A percentile compares a stretch with the other conserved stretches of the same genome.
Evolutionary conservation across 2,113 vertebrate genomes (phyloP).

Genomic region (Setophaga petechia): DNA sequence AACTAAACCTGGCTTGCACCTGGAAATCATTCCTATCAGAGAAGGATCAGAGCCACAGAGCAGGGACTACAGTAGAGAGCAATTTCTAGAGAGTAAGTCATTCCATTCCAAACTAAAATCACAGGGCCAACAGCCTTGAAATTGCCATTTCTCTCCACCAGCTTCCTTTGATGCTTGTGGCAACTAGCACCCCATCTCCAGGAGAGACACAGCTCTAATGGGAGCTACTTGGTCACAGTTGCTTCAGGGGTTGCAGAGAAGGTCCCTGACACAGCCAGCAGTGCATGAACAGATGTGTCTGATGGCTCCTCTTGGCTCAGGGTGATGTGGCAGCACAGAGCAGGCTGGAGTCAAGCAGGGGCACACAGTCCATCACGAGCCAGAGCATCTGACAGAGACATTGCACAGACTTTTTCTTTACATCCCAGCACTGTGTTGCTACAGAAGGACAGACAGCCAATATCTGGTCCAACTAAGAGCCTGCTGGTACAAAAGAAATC

Average conservation of each 20-base stretch:
- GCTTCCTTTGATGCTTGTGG: neutral
- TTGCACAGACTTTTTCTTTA: neutral
- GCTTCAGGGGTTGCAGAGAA: neutral
- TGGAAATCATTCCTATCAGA: neutral
- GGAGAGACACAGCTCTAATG: neutral
- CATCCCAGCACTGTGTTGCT: neutral
- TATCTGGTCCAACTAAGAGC: neutral
- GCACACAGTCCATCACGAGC: neutral
- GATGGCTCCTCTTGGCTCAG: neutral
- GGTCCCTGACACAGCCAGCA: neutral
- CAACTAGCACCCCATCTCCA: neutral
- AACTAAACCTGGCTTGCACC: neutral
- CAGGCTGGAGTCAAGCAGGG: neutral
- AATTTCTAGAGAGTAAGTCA: neutral
- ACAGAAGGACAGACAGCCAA: neutral
- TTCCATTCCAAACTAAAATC: neutral
- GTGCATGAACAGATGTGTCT: neutral
- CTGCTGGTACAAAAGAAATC: neutral
- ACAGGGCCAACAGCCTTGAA: neutral
- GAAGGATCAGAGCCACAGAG: rapidly evolving
- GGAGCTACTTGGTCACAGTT: neutral
- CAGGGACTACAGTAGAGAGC: neutral
- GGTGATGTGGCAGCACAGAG: neutral
- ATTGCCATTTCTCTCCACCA: neutral
- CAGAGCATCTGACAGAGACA: neutral